A percentile compares a stretch with the other conserved stretches of the same genome.
Conservation (phyloP, 2,888 invertebrate genomes). For the Eumerus sabulonum region DNA sequence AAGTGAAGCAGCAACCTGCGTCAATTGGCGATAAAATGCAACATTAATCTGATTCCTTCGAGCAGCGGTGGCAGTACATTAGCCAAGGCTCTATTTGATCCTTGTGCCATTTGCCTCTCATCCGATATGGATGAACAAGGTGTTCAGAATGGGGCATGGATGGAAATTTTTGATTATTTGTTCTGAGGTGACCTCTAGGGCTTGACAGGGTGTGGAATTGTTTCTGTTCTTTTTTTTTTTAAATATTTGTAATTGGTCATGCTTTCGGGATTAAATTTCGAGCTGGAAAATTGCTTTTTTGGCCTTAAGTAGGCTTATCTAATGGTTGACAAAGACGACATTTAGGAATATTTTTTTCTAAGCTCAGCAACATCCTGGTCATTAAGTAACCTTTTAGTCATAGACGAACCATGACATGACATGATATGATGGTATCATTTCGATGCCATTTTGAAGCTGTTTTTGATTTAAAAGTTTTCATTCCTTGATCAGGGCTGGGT, state of each 20-base stretch:
- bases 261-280: slow-evolving; percentile 35
- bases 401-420: too few relatives aligned
- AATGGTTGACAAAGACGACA: too few relatives aligned
- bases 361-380: too few relatives aligned
- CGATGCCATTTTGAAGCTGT: too few relatives aligned
- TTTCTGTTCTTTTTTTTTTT: too few relatives aligned
- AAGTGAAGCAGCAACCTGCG: slow-evolving; percentile 60
- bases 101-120: slow-evolving; percentile 50
- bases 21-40: slow-evolving; percentile 76
- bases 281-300: background rate
- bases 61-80: slow-evolving; percentile 36
- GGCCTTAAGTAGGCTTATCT: background rate
- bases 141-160: slow-evolving; percentile 58
- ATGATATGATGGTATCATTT: too few relatives aligned
- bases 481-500: too few relatives aligned
- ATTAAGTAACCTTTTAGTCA: too few relatives aligned
- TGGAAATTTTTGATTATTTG: slow-evolving; percentile 62
- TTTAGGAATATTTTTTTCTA: too few relatives aligned
- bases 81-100: slow-evolving; percentile 18
- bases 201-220: too few relatives aligned
- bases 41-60: slow-evolving; percentile 75
- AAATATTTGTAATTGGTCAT: slow-evolving; percentile 19
- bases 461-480: too few relatives aligned
- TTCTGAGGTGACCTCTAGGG: slow-evolving; percentile 45
- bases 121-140: slow-evolving; percentile 56